phyloP scores from a whole-genome alignment of 2,888 invertebrate genomes.

The Geophilus truncorum region DNA sequence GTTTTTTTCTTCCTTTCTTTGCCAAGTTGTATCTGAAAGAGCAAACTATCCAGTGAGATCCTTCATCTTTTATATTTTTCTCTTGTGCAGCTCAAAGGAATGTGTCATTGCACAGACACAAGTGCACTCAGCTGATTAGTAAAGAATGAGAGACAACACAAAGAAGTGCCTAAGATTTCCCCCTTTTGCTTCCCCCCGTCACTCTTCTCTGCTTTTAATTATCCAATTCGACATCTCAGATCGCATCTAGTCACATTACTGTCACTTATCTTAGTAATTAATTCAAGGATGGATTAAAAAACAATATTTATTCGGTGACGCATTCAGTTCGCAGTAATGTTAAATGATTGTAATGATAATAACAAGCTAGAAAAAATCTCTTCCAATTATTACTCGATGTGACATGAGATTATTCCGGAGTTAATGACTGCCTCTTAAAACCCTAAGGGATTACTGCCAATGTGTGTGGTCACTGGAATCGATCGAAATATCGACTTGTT shows the following conservation, averaged over 20 bases:
- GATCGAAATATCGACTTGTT: constrained; percentile 4
- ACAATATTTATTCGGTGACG: background rate
- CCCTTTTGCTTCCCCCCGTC: background rate
- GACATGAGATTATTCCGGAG: background rate
- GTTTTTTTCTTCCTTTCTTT: background rate
- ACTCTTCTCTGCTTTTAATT: background rate
- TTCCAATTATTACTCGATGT: background rate
- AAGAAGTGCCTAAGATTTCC: background rate
- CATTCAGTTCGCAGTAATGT: background rate
- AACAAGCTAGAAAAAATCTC: background rate
- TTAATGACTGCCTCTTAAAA: background rate
- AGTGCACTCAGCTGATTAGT: background rate
- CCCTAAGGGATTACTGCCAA: background rate
- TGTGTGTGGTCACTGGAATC: background rate
- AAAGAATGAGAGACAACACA: background rate
- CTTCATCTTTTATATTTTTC: background rate
- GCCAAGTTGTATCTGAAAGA: background rate
- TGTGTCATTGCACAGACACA: constrained; percentile 7
- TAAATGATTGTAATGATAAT: background rate
- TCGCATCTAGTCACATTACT: background rate
- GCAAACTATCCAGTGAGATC: background rate
- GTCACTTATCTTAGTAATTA: background rate
- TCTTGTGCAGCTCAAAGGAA: background rate
- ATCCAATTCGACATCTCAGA: background rate
- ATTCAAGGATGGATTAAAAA: background rate